Base-by-base conservation (phyloP, 1,140 invertebrate genomes). In the Heliconius hermathena region DNA sequence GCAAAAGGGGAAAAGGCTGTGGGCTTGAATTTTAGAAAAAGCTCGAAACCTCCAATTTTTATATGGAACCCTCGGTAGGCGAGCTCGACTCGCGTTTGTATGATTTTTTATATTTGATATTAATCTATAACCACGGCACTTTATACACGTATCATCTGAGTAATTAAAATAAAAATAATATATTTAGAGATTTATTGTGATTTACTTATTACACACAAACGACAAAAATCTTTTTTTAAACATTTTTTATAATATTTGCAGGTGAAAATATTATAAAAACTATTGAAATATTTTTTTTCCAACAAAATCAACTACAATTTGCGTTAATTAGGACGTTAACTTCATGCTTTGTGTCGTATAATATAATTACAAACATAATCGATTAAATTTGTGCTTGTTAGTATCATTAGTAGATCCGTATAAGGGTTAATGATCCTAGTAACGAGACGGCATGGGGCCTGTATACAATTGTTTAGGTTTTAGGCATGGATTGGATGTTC, bases 311-410 rank as follows among this genome's bases (percentile, higher is more conserved):
- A 60, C 26, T 4, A 3, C 11, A 29, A 26, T 13, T 29, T 5
- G 11, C 1, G 11, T 66, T 66, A 66, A 66, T 26, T 66, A 66
- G 60, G 22, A 26, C 11, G 60, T 66, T 66, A 66, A 3, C 60
- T 66, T 66, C 60, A 16, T 26, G 60, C 22, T 66, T 29, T 66
- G 9, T 76, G 54, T 22, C 74, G 52, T 20, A 76, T 76, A 66
- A 26, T 29, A 66, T 29, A 66, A 66, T 66, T 29, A 66, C 60
- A 66, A 66, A 46, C 33, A 72, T 38, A 73, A 78, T 73, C 54
- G n/a, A 74, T 57, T 60, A 60, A 80, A 80, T 80, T 70, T 76
- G 71, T 80, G 78, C 74, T 52, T 72, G 76, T 80, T 80, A 80
- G 46, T 75, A 41, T 33, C 52, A 74, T 74, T 78, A 76, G 70